Percentiles rank a stretch among this genome's conserved stretches.
Conservation (phyloP, 2,113 vertebrate species). For the Sinocyclocheilus maitianheensis region DNA sequence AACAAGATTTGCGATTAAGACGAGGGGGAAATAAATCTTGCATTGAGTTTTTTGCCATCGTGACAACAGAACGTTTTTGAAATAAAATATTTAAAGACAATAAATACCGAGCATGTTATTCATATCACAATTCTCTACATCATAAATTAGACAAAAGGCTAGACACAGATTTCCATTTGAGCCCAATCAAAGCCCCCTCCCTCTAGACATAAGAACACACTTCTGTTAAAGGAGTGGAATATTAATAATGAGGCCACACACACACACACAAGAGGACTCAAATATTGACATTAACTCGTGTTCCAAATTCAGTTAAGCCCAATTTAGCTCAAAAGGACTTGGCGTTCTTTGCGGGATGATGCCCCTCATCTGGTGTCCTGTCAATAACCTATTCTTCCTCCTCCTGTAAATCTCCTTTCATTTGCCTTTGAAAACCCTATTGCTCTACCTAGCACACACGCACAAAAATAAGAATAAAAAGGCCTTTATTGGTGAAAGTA, state of each 20-base stretch:
- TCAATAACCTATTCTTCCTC: not conserved
- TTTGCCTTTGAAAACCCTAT: conserved; percentile 38
- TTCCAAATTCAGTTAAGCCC: not conserved
- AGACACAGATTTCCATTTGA: conserved; percentile 6
- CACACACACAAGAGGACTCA: not conserved
- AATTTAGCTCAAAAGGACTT: not conserved
- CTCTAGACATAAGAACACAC: conserved; percentile 8
- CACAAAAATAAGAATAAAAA: conserved; percentile 11
- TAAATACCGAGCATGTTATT: conserved; percentile 65
- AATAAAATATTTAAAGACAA: conserved; percentile 63
- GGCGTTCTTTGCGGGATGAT: not conserved
- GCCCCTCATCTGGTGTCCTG: not conserved
- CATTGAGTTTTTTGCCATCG: conserved; percentile 53
- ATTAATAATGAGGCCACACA: not conserved
- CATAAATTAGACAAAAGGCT: conserved; percentile 47
- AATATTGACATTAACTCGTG: not conserved
- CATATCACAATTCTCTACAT: conserved; percentile 57
- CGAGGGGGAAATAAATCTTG: conserved; percentile 58
- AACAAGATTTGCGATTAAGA: conserved; percentile 65
- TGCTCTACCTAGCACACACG: conserved; percentile 12
- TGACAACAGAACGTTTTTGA: conserved; percentile 52
- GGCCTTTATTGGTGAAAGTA: conserved; percentile 57
- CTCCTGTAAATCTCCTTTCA: not conserved
- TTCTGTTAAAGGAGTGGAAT: not conserved
- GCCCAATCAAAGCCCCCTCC: conserved; percentile 1